phyloP scores from a whole-genome alignment of 2,888 invertebrate genomes.

The Macaria notata region DNA sequence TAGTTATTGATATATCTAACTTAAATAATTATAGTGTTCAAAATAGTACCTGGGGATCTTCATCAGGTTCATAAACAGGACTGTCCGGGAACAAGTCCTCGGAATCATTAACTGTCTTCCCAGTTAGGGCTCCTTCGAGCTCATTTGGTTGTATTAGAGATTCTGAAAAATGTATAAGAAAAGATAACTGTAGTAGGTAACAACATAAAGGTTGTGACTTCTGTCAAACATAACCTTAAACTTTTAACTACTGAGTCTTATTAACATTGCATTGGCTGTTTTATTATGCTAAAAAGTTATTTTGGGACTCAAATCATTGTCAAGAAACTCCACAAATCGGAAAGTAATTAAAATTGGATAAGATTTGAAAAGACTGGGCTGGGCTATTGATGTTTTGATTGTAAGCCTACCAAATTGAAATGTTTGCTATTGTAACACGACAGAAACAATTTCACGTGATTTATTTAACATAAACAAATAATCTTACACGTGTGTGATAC shows the following conservation, averaged over 20 bases:
- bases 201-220: too few species aligned
- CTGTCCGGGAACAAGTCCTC: slow-evolving; percentile 69
- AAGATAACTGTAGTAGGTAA: too few species aligned
- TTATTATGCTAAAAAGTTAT: too few species aligned
- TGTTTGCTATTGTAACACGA: neutral
- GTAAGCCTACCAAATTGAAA: slow-evolving; percentile 45
- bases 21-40: too few species aligned
- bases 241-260: neutral
- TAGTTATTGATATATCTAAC: too few species aligned
- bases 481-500: too few species aligned
- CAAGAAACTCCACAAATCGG: too few species aligned
- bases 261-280: too few species aligned
- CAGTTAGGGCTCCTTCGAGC: slow-evolving; percentile 10
- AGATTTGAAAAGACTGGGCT: neutral
- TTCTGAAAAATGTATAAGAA: slow-evolving; percentile 10
- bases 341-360: too few species aligned
- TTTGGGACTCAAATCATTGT: too few species aligned
- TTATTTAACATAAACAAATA: too few species aligned
- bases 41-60: slow-evolving; percentile 50
- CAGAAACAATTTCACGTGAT: too few species aligned
- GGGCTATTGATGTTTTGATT: slow-evolving; percentile 59
- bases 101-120: slow-evolving; percentile 44
- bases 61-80: slow-evolving; percentile 72
- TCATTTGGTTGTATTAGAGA: slow-evolving; percentile 11
- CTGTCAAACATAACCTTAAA: slow-evolving; percentile 33